These are phyloP conservation scores for Sebastes baramenuke DNA, from an alignment of 2,797 vertebrate species.

Conservation along the genomic window DNA sequence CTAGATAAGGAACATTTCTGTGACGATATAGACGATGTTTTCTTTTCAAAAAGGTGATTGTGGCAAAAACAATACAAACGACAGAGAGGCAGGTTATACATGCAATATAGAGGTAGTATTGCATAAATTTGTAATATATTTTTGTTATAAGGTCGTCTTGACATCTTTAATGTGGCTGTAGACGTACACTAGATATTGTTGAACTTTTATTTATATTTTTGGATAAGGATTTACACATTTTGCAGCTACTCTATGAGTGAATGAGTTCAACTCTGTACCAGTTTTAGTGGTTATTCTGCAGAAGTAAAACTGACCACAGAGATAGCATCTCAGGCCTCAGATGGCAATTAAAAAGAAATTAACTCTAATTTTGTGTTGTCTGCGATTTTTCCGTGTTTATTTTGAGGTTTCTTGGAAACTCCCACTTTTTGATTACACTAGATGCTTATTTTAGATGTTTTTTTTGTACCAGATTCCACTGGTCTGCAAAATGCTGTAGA, in stretches of 20 bases:
- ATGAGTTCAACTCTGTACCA: slow-evolving; percentile 28
- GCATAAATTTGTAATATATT: not conserved
- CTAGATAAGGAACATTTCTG: slow-evolving; percentile 18
- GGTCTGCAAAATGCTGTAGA: slow-evolving; percentile 87
- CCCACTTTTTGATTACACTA: slow-evolving; percentile 77
- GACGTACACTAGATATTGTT: not conserved
- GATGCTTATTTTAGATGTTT: slow-evolving; percentile 67
- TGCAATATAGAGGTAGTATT: not conserved
- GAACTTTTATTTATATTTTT: not conserved
- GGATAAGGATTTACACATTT: not conserved
- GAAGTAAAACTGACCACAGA: slow-evolving; percentile 69
- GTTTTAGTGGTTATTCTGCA: slow-evolving; percentile 66
- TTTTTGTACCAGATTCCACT: slow-evolving; percentile 80
- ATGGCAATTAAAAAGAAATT: slow-evolving; percentile 81
- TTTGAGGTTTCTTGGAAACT: slow-evolving; percentile 85
- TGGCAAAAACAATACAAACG: slow-evolving; percentile 35
- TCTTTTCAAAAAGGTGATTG: slow-evolving; percentile 28
- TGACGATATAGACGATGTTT: slow-evolving; percentile 26
- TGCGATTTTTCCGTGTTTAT: slow-evolving; percentile 83
- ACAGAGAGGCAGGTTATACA: slow-evolving; percentile 15
- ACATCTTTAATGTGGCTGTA: not conserved
- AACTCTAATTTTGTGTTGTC: slow-evolving; percentile 83
- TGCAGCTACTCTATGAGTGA: not conserved
- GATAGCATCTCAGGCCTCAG: slow-evolving; percentile 80
- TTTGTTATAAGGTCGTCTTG: not conserved